Base-by-base conservation (phyloP, 53 echinoderm and acorn worm genomes). In the Glandiceps talaboti region DNA sequence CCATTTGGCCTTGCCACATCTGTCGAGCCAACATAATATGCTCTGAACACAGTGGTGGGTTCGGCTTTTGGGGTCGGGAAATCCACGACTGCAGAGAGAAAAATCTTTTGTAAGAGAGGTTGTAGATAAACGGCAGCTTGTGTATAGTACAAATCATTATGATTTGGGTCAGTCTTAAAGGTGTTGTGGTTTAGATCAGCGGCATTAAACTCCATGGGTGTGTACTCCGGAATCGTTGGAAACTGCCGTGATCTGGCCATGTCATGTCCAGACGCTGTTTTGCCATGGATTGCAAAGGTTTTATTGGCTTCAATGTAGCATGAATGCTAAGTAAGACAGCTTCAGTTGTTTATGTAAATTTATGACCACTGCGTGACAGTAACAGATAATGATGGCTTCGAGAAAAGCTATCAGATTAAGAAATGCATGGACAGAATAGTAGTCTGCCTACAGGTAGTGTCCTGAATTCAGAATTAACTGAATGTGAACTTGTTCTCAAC, bases 11-110 rank as follows among this genome's bases (percentile, higher is more conserved):
- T 87, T 27, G 88, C 74, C 0, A 89, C 90, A 32, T 83, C 82
- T 75, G 96, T 92, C 29, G 87, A 86, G 64, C 96, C 96, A 10
- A 95, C 88, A 80, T 95, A 95, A 75, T 89, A 90, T 27, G 96
- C 96, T 78, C 96, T 86, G 88, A 95, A 95, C 80, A 90, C 90
- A 76, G 96, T 95, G 76, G 92, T 95, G 27, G 96, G 96, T 78
- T 95, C 96, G 33, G 92, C 92, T 84, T 95, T 95, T 0, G 96
- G 96, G 31, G 96, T 95, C 28, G 96, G 97, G 81, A 96, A 93
- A 80, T 96, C 93, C 83, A 96, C 89, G 78, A 81, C 85, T 83
- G 93, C 30, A 76, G 27, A 78, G 74, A 31, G 20, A 30, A 76
- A 82, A 30, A 27, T 30, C 29, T 45, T 45, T 45, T 45, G 64